Evolutionary conservation across 1,140 invertebrate species (phyloP), one percentile per base, ranked within the genome.

Genomic region (Sitodiplosis mosellana): DNA sequence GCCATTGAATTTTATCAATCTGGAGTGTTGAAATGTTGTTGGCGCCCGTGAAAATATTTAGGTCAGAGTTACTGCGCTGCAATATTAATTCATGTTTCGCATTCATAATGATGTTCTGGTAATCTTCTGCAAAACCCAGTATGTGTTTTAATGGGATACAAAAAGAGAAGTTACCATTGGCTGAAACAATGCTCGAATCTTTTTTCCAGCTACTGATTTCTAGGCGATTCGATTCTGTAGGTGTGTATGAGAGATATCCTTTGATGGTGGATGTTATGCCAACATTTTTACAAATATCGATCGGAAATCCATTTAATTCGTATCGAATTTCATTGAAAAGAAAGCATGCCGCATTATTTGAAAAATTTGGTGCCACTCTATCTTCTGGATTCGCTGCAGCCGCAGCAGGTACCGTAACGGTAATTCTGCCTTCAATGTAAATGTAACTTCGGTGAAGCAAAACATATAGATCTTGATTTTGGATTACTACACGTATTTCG

Each of bases 11-110:
- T 47, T 47, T 51, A 11, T 27, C 10, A 10, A 55, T 51, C 20
- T 46, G 42, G 14, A 34, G n/a, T 12, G 22, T 44, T 41, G 20
- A 14, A 49, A 44, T 44, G 44, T 15, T 40, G 10, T 27, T 20
- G 1, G 33, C 21, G 18, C 47, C 45, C 49, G 45, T 8, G 37
- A 38, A 15, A 37, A 33, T 14, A 37, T 58, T 55, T 3, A 49
- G n/a, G 56, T 67, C 58, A 11, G 47, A 56, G 18, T 54, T 59
- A 6, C 56, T 41, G 50, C 63, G 53, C 15, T 58, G 60, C 20
- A 69, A 51, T 53, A 69, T 58, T n/a, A 69, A 47, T 54, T 69
- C 64, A 54, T 68, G 65, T 54, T 64, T 64, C 43, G 55, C 56
- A 51, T 68, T 67, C 5, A 66, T 42, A 15, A 68, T 51, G 33